Conservation (phyloP, 2,888 invertebrate genomes). For the Diabrotica balteata region DNA sequence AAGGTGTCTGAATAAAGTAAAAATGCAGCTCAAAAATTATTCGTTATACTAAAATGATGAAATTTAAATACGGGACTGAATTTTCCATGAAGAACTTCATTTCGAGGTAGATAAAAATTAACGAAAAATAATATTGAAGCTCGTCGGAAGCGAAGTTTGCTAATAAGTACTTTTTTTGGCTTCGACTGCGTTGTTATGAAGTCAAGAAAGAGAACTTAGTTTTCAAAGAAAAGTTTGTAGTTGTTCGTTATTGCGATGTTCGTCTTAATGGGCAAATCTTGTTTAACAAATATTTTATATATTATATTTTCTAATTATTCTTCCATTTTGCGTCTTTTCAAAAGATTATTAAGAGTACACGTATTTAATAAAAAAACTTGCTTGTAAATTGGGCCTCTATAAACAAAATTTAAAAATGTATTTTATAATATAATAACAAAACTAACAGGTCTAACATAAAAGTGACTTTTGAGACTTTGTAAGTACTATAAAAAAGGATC, state of each 20-base stretch:
- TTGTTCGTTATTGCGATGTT: slow-evolving; percentile 2
- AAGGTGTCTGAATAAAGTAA: not conserved
- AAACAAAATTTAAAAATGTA: too few relatives aligned
- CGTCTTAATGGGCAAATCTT: slow-evolving; percentile 8
- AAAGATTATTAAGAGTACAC: too few relatives aligned
- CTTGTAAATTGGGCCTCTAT: too few relatives aligned
- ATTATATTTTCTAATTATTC: not conserved
- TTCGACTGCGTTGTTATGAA: slow-evolving; percentile 20
- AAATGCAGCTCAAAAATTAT: not conserved
- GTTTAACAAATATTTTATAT: slow-evolving; percentile 3
- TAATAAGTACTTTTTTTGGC: slow-evolving; percentile 26
- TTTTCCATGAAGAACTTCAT: slow-evolving; percentile 35
- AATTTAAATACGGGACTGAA: not conserved
- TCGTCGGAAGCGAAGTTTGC: slow-evolving; percentile 20
- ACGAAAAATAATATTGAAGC: slow-evolving; percentile 37
- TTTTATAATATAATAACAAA: too few relatives aligned
- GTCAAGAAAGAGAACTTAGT: slow-evolving; percentile 17
- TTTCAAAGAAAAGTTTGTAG: slow-evolving; percentile 8
- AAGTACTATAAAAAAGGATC: too few relatives aligned
- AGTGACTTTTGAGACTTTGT: too few relatives aligned
- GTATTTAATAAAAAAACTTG: too few relatives aligned
- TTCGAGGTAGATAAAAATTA: slow-evolving; percentile 37
- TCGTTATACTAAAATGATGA: not conserved
- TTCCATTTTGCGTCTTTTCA: too few relatives aligned
- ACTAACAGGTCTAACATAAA: too few relatives aligned